Percentiles rank a stretch among this genome's conserved stretches.
Evolutionary conservation across 2,888 invertebrate genomes (phyloP).

Genomic region (Harpalus rubripes): DNA sequence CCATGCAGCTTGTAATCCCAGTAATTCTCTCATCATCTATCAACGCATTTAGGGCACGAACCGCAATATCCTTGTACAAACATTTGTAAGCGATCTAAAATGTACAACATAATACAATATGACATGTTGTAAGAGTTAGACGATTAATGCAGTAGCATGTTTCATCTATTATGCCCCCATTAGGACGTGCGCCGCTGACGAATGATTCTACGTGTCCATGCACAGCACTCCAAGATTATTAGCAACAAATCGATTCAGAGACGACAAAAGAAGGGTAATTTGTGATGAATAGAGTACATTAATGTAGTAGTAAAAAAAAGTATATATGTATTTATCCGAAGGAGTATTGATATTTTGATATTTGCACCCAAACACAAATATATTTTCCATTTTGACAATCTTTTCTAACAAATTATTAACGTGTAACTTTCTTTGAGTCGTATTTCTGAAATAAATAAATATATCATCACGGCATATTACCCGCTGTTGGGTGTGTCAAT

Average conservation of each 20-base stretch:
- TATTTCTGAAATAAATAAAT: too few relatives aligned
- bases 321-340: too few relatives aligned
- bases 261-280: neutral
- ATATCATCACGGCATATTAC: too few relatives aligned
- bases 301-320: too few relatives aligned
- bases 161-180: constrained; percentile 47
- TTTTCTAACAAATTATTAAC: too few relatives aligned
- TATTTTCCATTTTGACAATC: too few relatives aligned
- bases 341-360: too few relatives aligned
- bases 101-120: constrained; percentile 14
- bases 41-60: neutral
- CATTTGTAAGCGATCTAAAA: neutral
- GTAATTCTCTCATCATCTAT: constrained; percentile 8
- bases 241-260: constrained; percentile 35
- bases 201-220: constrained; percentile 45
- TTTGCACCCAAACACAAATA: too few relatives aligned
- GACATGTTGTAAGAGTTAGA: neutral
- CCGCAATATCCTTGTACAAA: constrained; percentile 1
- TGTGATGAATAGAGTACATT: neutral
- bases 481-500: too few relatives aligned
- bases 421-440: too few relatives aligned
- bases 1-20: neutral
- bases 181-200: constrained; percentile 17
- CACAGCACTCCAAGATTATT: constrained; percentile 31
- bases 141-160: constrained; percentile 50